Evolutionary conservation across 2,113 vertebrate species (phyloP).

Genomic region (Proteles cristata): DNA sequence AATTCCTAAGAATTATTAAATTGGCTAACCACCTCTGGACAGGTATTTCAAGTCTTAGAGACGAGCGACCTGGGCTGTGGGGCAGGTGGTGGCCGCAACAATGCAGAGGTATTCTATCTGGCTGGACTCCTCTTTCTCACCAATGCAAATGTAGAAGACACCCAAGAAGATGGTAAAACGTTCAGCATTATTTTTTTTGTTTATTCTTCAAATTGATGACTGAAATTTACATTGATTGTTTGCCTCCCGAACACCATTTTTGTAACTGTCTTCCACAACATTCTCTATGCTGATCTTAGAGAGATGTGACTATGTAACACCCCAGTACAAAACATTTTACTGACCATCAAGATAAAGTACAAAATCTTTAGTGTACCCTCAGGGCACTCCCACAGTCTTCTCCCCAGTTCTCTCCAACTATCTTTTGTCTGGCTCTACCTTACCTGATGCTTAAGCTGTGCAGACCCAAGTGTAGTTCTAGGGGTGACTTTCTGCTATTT

Average conservation of each 20-base stretch:
- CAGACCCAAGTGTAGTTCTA: background rate
- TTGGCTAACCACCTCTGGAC: background rate
- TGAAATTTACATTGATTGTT: background rate
- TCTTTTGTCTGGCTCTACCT: background rate
- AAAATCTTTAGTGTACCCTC: background rate
- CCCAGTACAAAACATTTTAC: background rate
- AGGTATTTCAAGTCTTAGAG: slow-evolving; percentile 91
- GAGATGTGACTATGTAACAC: background rate
- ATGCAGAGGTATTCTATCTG: slow-evolving; percentile 89
- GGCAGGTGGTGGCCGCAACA: slow-evolving; percentile 92
- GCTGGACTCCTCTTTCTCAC: slow-evolving; percentile 95
- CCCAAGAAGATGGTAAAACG: slow-evolving; percentile 77
- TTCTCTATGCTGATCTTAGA: background rate
- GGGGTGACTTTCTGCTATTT: too few species aligned
- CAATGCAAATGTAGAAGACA: slow-evolving; percentile 89
- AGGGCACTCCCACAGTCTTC: background rate
- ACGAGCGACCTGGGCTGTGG: slow-evolving; percentile 94
- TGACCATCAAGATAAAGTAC: slow-evolving; percentile 15
- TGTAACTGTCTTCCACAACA: background rate
- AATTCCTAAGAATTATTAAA: background rate
- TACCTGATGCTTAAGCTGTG: background rate
- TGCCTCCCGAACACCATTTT: background rate
- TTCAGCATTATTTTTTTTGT: background rate
- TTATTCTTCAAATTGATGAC: background rate
- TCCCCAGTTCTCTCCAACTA: background rate